Percentiles rank a stretch among this genome's conserved stretches.
Conservation (phyloP, 53 echinoderm and acorn worm species). For the Temnopleurus reevesii region DNA sequence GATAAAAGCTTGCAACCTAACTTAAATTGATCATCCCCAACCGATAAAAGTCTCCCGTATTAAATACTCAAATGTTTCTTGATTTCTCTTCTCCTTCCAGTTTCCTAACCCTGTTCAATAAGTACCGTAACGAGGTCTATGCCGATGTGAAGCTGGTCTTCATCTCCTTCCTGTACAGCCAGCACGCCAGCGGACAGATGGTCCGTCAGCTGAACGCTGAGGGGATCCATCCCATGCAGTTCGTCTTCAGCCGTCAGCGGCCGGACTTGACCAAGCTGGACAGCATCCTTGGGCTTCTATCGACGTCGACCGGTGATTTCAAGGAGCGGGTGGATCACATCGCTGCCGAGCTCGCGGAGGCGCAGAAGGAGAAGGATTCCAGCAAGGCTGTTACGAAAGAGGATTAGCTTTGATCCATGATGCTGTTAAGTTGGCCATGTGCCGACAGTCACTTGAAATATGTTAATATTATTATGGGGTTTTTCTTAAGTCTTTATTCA, state of each 20-base stretch:
- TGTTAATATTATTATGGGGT: no score
- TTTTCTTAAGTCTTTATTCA: no score
- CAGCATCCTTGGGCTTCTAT: slow-evolving; percentile 75
- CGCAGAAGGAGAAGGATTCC: no score
- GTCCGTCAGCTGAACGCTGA: slow-evolving; percentile 58
- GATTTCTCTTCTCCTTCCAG: slow-evolving; percentile 39
- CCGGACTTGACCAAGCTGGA: slow-evolving; percentile 91
- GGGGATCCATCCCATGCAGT: slow-evolving; percentile 70
- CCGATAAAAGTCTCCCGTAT: no score
- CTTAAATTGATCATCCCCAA: no score
- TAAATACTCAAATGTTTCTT: no score
- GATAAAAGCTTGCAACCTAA: not conserved
- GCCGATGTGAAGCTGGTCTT: slow-evolving; percentile 77
- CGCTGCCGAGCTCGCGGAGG: not conserved
- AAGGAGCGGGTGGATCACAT: slow-evolving; percentile 54
- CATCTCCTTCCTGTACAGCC: slow-evolving; percentile 72
- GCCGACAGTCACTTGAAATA: no score
- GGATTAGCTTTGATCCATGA: no score
- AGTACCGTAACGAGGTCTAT: slow-evolving; percentile 78
- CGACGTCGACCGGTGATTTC: slow-evolving; percentile 70
- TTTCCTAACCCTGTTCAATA: slow-evolving; percentile 74
- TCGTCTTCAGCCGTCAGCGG: slow-evolving; percentile 65
- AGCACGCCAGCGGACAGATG: slow-evolving; percentile 77
- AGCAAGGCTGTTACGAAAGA: no score
- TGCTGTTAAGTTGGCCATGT: no score